A percentile compares a stretch with the other conserved stretches of the same genome.
These are phyloP conservation scores for Hetaerina titia DNA, from an alignment of 2,888 invertebrate species.

Conservation along the genomic window DNA sequence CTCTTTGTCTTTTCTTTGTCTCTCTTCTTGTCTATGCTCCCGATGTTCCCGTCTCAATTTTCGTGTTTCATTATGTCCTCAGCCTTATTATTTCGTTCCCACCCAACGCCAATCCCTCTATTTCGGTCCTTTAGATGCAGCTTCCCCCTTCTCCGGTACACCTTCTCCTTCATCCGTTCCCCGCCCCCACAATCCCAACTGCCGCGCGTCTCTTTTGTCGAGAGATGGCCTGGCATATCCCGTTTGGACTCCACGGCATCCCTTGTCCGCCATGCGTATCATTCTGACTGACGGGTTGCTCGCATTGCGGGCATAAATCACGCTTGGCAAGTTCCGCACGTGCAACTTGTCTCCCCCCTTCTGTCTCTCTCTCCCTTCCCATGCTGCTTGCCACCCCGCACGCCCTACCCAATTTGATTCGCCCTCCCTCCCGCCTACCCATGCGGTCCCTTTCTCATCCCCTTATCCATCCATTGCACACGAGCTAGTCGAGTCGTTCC, in stretches of 20 bases:
- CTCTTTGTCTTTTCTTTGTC: background rate
- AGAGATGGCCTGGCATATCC: conserved; percentile 62
- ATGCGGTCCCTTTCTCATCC: background rate
- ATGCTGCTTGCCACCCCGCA: background rate
- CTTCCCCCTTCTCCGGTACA: background rate
- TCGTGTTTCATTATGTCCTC: background rate
- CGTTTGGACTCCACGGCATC: conserved; percentile 45
- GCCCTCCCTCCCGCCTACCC: background rate
- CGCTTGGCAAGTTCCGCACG: conserved; percentile 67
- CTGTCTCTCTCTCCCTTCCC: background rate
- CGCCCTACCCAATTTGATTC: background rate
- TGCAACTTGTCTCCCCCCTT: conserved; percentile 38
- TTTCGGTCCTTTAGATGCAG: background rate
- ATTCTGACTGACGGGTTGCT: conserved; percentile 60
- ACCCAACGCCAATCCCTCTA: background rate
- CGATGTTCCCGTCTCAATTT: background rate
- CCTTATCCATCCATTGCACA: conserved; percentile 8
- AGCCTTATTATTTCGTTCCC: background rate
- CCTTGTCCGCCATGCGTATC: conserved; percentile 64
- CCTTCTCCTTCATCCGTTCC: background rate
- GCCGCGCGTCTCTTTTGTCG: background rate
- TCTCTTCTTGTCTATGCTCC: background rate
- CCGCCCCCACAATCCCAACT: background rate
- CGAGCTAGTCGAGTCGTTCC: background rate
- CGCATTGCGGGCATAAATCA: conserved; percentile 66